Evolutionary conservation across 2,888 invertebrate species (phyloP), one percentile per base, ranked within the genome.

Genomic region (Aporophyla nigra): DNA sequence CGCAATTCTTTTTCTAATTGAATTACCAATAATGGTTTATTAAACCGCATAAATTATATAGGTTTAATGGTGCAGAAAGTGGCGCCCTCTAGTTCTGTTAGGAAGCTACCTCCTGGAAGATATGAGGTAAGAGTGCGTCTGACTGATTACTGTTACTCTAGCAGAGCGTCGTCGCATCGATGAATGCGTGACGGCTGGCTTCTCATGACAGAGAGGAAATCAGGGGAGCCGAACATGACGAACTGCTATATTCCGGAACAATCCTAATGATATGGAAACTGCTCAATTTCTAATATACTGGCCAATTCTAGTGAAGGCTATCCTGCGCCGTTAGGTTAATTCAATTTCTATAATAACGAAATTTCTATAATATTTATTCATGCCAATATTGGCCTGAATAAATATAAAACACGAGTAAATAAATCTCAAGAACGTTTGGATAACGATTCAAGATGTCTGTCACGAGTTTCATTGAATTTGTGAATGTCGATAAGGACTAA

Each of bases 361-460:
- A 7, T 46, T 46, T 46, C 1, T 46, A 46, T 46, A 46, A 12
- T 46, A 46, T 46, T 1, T 46, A 46, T 46, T 46, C 43, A 46
- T 3, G 43, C 3, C 43, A 46, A 24, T 46, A 24, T 46, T 24
- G 19, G 12, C 24, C 5, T 46, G 4, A 46, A 19, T 19, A 65
- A 27, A 40, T n/a, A 19, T 4, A 3, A 40, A 54, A 53, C 0
- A 49, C 10, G n/a, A 69, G 24, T 24, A n/a, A 76, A 70, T 53
- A 51, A 58, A 59, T 43, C 27, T 46, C 56, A 5, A 51, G 51
- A 49, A 10, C 16, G 19, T 71, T 71, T 56, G 24, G 10, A 24
- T 40, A 76, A 53, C 40, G 49, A 27, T 49, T 61, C 40, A 14
- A 54, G 49, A 27, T 5, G 54, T 76, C 56, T 75, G 56, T 68